A percentile compares a stretch with the other conserved stretches of the same genome.
phyloP scores from a whole-genome alignment of 2,797 vertebrate genomes.

The Zalophus californianus region DNA sequence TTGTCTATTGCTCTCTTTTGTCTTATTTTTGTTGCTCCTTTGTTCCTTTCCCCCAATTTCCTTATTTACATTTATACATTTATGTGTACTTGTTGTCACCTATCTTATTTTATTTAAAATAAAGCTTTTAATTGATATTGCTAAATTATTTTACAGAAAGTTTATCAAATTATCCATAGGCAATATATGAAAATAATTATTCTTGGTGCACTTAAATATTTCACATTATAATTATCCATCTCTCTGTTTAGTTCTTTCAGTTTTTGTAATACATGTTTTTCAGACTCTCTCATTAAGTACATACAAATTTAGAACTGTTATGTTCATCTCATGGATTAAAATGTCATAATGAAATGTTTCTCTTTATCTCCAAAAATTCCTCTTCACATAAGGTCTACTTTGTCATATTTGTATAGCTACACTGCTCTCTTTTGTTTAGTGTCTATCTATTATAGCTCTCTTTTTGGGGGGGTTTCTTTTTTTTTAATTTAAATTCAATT shows the following conservation, averaged over 20 bases:
- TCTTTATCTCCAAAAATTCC: background rate
- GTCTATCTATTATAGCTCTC: background rate
- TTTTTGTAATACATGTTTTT: slow-evolving; percentile 32
- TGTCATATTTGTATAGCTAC: background rate
- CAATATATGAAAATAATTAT: slow-evolving; percentile 32
- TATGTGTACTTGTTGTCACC: background rate
- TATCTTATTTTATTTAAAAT: background rate
- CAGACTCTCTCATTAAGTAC: background rate
- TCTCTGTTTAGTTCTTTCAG: background rate
- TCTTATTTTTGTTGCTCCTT: background rate
- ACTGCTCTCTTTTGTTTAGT: background rate
- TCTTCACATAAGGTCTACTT: background rate
- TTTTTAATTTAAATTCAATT: background rate
- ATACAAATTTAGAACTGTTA: slow-evolving; percentile 6
- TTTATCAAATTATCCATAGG: background rate
- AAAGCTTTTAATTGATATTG: background rate
- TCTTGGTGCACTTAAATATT: background rate
- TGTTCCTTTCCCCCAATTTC: background rate
- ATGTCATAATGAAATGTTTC: slow-evolving; percentile 2
- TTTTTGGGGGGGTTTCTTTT: background rate
- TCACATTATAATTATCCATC: background rate
- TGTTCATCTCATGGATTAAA: background rate
- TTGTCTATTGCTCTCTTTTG: background rate
- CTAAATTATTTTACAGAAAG: background rate
- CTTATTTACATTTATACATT: background rate